Conservation (phyloP, 2,797 vertebrate genomes). For the Mergus octosetaceus region DNA sequence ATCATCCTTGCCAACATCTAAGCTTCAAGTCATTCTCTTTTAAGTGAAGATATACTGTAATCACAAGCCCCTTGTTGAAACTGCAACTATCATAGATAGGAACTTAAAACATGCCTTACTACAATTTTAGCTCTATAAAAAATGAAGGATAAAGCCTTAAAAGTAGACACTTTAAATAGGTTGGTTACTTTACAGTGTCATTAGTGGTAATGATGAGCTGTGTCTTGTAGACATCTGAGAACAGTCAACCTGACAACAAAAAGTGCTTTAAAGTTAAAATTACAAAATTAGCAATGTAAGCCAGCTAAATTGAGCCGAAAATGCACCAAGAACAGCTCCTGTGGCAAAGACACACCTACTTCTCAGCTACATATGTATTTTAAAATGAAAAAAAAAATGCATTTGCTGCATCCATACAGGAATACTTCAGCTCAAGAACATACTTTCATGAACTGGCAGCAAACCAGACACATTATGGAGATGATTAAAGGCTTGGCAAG, state of each 20-base stretch:
- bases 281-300: background rate
- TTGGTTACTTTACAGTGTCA: background rate
- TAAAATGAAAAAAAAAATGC: background rate
- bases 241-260: background rate
- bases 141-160: background rate
- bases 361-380: background rate
- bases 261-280: background rate
- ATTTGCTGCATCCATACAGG: background rate
- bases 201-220: slow-evolving; percentile 7
- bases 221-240: slow-evolving; percentile 6
- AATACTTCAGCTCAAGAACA: background rate
- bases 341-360: background rate
- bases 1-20: background rate
- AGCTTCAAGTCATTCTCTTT: background rate
- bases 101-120: background rate
- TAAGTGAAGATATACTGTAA: background rate
- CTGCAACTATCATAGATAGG: background rate
- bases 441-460: background rate
- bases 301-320: background rate
- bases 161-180: slow-evolving; percentile 1
- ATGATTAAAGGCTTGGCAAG: slow-evolving; percentile 2
- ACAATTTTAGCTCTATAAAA: slow-evolving; percentile 17
- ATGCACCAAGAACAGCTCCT: background rate
- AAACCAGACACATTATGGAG: background rate
- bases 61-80: background rate